These are phyloP conservation scores for Liposcelis brunnea DNA, from an alignment of 2,888 invertebrate species.

Conservation along the genomic window DNA sequence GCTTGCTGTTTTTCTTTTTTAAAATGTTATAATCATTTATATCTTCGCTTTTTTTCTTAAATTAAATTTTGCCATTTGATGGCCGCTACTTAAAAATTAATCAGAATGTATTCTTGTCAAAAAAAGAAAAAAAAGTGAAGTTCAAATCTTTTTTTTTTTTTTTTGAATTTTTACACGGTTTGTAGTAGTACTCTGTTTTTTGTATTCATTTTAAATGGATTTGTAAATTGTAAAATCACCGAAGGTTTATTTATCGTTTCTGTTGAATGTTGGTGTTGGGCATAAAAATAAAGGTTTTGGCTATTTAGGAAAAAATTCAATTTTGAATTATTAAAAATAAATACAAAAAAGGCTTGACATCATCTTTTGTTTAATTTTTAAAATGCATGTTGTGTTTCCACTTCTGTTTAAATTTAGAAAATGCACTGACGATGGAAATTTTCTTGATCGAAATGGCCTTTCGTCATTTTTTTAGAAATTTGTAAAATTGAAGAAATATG, in stretches of 20 bases:
- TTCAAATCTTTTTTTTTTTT: neutral
- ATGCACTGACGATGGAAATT: constrained; percentile 23
- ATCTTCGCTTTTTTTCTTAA: no score
- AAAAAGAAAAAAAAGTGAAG: neutral
- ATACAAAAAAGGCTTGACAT: constrained; percentile 38
- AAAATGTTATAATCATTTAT: no score
- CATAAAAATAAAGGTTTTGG: constrained; percentile 4
- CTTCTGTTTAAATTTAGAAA: constrained; percentile 11
- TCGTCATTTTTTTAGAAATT: no score
- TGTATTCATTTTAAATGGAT: neutral
- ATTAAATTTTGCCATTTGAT: no score
- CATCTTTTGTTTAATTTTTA: constrained; percentile 16
- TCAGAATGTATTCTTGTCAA: no score
- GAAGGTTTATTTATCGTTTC: constrained; percentile 12
- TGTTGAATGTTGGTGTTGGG: constrained; percentile 7
- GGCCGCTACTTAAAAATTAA: no score
- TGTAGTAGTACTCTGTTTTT: neutral
- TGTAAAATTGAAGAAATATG: no score
- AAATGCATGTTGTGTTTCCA: constrained; percentile 10
- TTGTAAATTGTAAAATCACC: no score
- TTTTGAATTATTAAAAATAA: constrained; percentile 22
- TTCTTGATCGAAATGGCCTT: no score
- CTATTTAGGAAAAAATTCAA: constrained; percentile 15
- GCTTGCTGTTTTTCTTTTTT: no score
- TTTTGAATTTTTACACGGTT: neutral